A percentile compares a stretch with the other conserved stretches of the same genome.
These are phyloP conservation scores for Meloidogyne floridensis DNA, from an alignment of 1,140 invertebrate species.

Conservation along the genomic window DNA sequence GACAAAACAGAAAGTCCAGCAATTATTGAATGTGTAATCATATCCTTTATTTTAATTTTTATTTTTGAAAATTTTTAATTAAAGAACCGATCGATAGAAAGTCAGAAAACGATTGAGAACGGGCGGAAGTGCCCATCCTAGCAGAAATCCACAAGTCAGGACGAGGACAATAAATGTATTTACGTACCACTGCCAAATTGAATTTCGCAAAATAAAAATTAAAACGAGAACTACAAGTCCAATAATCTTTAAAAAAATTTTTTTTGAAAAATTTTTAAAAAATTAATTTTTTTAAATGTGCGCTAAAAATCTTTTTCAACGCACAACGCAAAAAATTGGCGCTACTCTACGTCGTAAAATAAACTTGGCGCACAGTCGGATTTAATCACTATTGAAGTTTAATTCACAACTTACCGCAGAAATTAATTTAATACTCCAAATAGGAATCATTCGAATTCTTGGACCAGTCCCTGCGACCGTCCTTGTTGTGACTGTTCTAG, in stretches of 20 bases:
- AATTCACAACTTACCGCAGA: constrained; percentile 44
- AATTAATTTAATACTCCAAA: constrained; percentile 50
- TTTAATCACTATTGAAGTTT: constrained; percentile 15
- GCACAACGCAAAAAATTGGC: too few species aligned
- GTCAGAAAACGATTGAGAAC: constrained; percentile 49
- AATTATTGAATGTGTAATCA: constrained; percentile 42
- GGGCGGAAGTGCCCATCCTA: constrained; percentile 49
- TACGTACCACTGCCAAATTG: constrained; percentile 45
- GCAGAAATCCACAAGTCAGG: constrained; percentile 44
- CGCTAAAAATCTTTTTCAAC: too few species aligned
- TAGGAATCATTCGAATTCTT: constrained; percentile 40
- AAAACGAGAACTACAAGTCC: constrained; percentile 39
- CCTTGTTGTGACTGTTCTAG: constrained; percentile 42
- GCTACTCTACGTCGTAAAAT: too few species aligned
- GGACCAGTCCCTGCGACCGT: constrained; percentile 23
- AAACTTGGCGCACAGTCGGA: too few species aligned
- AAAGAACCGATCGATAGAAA: constrained; percentile 46
- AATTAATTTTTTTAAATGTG: too few species aligned
- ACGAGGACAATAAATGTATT: constrained; percentile 41
- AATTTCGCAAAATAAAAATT: constrained; percentile 36
- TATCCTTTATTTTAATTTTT: constrained; percentile 29
- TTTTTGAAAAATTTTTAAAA: constrained; percentile 18
- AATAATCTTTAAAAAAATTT: constrained; percentile 39
- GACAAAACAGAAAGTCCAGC: constrained; percentile 40
- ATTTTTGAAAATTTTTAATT: constrained; percentile 8